Base-by-base conservation (phyloP, 1,140 invertebrate genomes). In the Stegodyphus mimosarum region DNA sequence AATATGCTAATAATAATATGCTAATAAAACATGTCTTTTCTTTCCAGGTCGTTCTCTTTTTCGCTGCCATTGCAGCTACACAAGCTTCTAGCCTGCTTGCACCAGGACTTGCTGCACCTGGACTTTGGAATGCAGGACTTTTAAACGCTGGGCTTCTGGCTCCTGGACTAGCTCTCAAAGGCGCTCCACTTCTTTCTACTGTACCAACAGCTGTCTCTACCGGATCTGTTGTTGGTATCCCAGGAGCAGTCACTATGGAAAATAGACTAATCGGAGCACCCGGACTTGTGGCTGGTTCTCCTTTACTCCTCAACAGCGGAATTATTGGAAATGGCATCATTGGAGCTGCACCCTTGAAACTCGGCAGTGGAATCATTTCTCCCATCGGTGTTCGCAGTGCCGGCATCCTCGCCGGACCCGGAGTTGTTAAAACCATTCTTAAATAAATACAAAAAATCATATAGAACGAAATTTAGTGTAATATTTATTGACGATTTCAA, bases 201-300 rank as follows among this genome's bases (percentile, higher is more conserved):
- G 6, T 79, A 6, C 50, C 48, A 11, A 2, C 55, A 11, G 67
- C 51, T 6, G 0, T 71, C 1, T 11, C 18, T 6, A 71, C 55
- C 6, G 53, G 70, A 10, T 72, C 69, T 7, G 55, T 72, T 7
- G 78, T 81, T 13, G 10, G 55, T 17, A 81, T 72, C n/a, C 78
- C 78, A 2, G 78, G 78, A 18, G 78, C 78, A 2, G 49, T 72
- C 6, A 72, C 69, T 33, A 72, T 13, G 9, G 78, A 81, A 18
- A 81, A 50, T 6, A 81, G 78, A 69, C 18, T 79, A 15, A 79
- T 79, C n/a, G 66, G 76, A 18, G 15, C 76, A 13, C 52, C 13
- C 7, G 76, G 77, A n/a, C 64, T 78, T 9, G 18, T 69, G 18
- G 76, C 49, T 52, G 60, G 33, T 48, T 49, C 60, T 3, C 74